A percentile compares a stretch with the other conserved stretches of the same genome.
These are phyloP conservation scores for Poeciliopsis paucimaculata DNA, from an alignment of 2,797 vertebrate species.

Conservation along the genomic window DNA sequence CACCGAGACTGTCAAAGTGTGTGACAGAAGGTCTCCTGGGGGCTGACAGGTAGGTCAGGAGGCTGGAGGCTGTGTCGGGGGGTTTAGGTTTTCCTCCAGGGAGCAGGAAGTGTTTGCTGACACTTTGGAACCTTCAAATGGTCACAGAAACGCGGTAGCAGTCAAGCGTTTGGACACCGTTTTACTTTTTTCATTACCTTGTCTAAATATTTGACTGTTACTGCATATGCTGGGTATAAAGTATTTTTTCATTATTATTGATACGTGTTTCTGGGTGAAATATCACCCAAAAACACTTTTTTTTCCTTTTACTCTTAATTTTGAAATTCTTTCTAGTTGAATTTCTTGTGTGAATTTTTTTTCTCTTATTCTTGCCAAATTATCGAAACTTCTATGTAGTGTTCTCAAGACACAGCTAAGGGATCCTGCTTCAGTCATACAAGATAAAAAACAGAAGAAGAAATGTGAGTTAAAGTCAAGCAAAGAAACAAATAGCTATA, in stretches of 20 bases:
- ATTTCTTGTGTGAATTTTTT: neutral
- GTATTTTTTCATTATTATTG: neutral
- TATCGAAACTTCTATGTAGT: neutral
- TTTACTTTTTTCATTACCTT: neutral
- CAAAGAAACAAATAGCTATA: too few species aligned
- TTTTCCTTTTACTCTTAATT: neutral
- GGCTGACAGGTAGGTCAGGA: slow-evolving; percentile 35
- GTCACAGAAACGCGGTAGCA: neutral
- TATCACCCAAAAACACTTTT: neutral
- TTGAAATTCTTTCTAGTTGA: neutral
- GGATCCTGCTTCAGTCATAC: neutral
- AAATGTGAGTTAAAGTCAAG: neutral
- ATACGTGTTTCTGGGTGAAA: neutral
- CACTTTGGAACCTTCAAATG: neutral
- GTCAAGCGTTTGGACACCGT: neutral
- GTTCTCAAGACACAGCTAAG: neutral
- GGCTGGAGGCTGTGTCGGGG: neutral
- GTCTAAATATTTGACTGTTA: neutral
- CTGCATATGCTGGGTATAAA: neutral
- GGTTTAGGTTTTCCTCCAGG: slow-evolving; percentile 49
- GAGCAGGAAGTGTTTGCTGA: slow-evolving; percentile 47
- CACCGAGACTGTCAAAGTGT: slow-evolving; percentile 55
- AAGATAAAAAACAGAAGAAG: neutral
- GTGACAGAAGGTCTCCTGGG: slow-evolving; percentile 65
- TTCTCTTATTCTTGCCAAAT: neutral